phyloP scores from a whole-genome alignment of 2,888 invertebrate species.

The Nephrotoma guestfalica region DNA sequence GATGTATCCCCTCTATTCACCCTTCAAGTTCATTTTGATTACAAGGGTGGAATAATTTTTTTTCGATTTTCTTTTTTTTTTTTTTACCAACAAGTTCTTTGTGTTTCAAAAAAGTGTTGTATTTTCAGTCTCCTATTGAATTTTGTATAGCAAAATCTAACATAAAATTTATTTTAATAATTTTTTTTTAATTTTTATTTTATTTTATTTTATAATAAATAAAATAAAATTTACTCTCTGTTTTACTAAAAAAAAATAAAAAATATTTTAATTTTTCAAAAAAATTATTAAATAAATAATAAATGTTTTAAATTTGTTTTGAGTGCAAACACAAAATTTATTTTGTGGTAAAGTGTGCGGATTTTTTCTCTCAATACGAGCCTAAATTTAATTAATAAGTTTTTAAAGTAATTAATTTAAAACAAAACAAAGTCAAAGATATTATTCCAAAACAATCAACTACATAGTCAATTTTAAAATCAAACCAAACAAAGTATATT shows the following conservation, averaged over 20 bases:
- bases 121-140: slow-evolving; percentile 34
- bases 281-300: neutral
- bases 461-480: neutral
- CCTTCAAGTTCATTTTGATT: neutral
- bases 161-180: slow-evolving; percentile 10
- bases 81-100: slow-evolving; percentile 14
- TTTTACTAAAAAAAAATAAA: slow-evolving; percentile 9
- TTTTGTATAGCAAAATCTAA: slow-evolving; percentile 35
- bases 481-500: neutral
- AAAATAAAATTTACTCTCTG: neutral
- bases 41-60: slow-evolving; percentile 3
- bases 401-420: neutral
- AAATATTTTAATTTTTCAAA: slow-evolving; percentile 13
- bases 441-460: neutral
- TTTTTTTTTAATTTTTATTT: neutral
- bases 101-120: slow-evolving; percentile 9
- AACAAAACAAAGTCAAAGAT: neutral
- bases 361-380: neutral
- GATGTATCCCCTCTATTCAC: slow-evolving; percentile 1
- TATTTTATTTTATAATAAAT: neutral
- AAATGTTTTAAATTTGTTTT: neutral
- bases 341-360: neutral
- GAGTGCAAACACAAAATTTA: neutral
- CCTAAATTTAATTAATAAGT: neutral
- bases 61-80: neutral